These are phyloP conservation scores for Coreoperca whiteheadi DNA, from an alignment of 2,113 vertebrate genomes.

Conservation along the genomic window DNA sequence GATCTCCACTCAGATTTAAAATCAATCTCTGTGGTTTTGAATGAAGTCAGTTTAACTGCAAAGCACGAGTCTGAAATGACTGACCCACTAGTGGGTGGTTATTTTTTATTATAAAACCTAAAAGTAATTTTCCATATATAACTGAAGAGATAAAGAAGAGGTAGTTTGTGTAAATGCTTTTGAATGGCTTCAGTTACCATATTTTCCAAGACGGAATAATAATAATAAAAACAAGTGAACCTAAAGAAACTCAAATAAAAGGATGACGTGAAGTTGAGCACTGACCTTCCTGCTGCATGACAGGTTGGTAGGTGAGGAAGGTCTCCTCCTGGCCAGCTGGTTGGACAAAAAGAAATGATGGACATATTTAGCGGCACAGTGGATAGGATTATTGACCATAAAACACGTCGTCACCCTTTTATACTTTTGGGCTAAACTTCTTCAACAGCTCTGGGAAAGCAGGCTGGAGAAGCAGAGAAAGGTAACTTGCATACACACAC, in stretches of 20 bases:
- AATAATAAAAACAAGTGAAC: neutral
- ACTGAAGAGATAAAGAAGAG: neutral
- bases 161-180: too few relatives aligned
- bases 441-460: slow-evolving; percentile 54
- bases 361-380: slow-evolving; percentile 32
- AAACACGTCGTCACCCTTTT: neutral
- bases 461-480: slow-evolving; percentile 44
- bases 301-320: slow-evolving; percentile 94
- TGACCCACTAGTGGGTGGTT: neutral
- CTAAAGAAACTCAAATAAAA: neutral
- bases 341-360: slow-evolving; percentile 60
- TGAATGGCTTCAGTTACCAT: neutral
- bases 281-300: slow-evolving; percentile 98
- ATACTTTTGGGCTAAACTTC: slow-evolving; percentile 24
- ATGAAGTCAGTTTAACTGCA: neutral
- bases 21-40: neutral
- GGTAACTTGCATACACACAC: neutral
- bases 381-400: neutral
- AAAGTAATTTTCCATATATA: neutral
- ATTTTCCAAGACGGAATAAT: neutral
- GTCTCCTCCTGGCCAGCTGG: slow-evolving; percentile 95
- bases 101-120: neutral
- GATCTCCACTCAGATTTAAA: neutral
- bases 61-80: neutral
- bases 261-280: neutral